Evolutionary conservation across 1,140 invertebrate genomes (phyloP), one percentile per base, ranked within the genome.

Genomic region (Heterodera schachtii): DNA sequence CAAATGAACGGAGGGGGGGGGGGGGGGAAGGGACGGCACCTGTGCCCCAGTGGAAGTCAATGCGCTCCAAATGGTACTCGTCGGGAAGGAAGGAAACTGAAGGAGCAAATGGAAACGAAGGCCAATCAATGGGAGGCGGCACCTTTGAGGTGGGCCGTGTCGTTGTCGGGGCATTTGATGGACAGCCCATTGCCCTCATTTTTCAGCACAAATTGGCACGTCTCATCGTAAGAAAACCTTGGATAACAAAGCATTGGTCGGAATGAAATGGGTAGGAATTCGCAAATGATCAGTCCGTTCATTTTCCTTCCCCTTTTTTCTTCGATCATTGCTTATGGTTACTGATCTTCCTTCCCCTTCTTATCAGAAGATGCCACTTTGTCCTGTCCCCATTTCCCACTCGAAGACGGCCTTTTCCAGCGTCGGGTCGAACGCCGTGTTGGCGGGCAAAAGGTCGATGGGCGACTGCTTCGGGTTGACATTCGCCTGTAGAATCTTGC

Each of bases 391-490:
- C 49, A 11, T 60, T 60, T 81, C 82, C 70, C 76, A 89, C 88
- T 76, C 80, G 69, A 89, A 89, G 5, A 83, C 79, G 2, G 85
- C 87, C 79, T 85, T 85, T 78, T 90, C 89, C 60, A 90, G 75
- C 52, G 82, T 57, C 11, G 84, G 83, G 75, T 90, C 88, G 76
- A 89, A 90, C 16, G 88, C 88, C 49, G 88, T 89, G 52, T 83
- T 82, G 2, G 83, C 49, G 1, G 88, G 88, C n/a, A 89, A 77
- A n/a, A 89, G 66, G 77, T 89, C 88, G 46, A 89, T 88, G 19
- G 88, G 88, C 44, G 89, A 90, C 75, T 89, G 89, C 46, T 87
- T 89, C 9, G 84, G 86, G 78, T 87, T 84, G 21, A 87, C 81
- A 67, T 87, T 87, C 43, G 84, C 84, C 83, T 84, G 46, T 19